These are phyloP conservation scores for Rhipidura dahli DNA, from an alignment of 2,113 vertebrate species.

Conservation along the genomic window DNA sequence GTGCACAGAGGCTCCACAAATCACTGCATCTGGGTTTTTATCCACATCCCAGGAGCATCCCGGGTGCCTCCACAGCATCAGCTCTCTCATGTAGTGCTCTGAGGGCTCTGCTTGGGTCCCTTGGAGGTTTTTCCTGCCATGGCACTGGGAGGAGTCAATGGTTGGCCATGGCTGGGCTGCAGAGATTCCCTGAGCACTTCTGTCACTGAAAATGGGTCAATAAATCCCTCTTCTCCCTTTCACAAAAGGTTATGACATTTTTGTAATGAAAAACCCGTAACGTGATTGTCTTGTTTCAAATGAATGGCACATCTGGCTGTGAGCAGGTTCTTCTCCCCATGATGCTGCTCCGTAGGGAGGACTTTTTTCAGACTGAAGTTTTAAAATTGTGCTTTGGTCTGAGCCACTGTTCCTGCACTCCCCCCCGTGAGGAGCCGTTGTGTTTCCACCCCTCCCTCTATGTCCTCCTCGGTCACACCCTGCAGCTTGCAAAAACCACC, in stretches of 20 bases:
- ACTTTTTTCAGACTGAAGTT: background rate
- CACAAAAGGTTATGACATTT: background rate
- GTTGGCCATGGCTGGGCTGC: background rate
- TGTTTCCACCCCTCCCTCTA: background rate
- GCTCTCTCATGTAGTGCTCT: background rate
- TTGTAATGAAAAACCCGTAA: background rate
- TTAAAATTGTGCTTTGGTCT: background rate
- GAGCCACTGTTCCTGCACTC: background rate
- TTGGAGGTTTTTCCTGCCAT: background rate
- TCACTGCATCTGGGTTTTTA: background rate
- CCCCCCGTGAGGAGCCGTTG: background rate
- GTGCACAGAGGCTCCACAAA: background rate
- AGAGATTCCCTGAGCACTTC: background rate
- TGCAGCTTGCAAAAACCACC: background rate
- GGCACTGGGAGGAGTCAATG: background rate
- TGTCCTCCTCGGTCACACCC: accelerated
- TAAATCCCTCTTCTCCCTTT: background rate
- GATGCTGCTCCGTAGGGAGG: background rate
- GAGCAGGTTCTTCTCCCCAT: background rate
- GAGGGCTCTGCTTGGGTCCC: background rate
- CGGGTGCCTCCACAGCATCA: background rate
- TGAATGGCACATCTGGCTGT: background rate
- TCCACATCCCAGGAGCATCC: background rate
- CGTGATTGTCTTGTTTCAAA: background rate
- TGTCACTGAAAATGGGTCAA: background rate